These are phyloP conservation scores for Chironomus riparius DNA, from an alignment of 2,888 invertebrate genomes.

Conservation along the genomic window DNA sequence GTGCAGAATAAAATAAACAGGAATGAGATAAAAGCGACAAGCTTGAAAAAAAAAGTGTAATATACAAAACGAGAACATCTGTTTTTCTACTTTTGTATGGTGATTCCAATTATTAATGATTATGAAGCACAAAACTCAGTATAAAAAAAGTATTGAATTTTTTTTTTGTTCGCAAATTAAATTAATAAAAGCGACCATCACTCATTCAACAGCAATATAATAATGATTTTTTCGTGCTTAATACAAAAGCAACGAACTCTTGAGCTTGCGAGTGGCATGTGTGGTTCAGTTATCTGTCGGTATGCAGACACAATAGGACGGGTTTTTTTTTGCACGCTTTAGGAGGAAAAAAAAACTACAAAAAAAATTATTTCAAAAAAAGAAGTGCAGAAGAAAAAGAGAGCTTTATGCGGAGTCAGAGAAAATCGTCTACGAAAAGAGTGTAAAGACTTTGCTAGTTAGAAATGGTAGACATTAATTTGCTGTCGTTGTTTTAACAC, in stretches of 20 bases:
- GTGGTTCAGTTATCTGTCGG: conserved; percentile 15
- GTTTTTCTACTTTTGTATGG: conserved; percentile 11
- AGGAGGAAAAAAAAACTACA: not conserved
- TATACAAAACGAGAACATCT: conserved; percentile 20
- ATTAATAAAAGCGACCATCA: conserved; percentile 18
- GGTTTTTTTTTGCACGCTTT: conserved; percentile 9
- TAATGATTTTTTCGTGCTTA: not conserved
- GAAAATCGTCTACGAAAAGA: not conserved
- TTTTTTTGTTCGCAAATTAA: not conserved
- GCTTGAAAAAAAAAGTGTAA: not conserved
- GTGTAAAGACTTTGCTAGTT: not conserved
- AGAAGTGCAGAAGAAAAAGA: not conserved
- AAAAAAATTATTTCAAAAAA: not conserved
- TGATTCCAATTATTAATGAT: not conserved
- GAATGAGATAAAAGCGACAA: not conserved
- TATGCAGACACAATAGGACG: conserved; percentile 23
- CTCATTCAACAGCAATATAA: not conserved
- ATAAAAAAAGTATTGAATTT: not conserved
- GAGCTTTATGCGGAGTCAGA: not conserved
- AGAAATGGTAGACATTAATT: conserved; percentile 9
- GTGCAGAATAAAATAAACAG: not conserved
- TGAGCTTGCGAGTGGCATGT: conserved; percentile 15
- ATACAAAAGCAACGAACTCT: not conserved
- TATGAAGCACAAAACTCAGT: not conserved
- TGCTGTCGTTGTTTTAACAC: conserved; percentile 7